Base-by-base conservation (phyloP, 2,888 invertebrate genomes). In the Nowickia ferox region DNA sequence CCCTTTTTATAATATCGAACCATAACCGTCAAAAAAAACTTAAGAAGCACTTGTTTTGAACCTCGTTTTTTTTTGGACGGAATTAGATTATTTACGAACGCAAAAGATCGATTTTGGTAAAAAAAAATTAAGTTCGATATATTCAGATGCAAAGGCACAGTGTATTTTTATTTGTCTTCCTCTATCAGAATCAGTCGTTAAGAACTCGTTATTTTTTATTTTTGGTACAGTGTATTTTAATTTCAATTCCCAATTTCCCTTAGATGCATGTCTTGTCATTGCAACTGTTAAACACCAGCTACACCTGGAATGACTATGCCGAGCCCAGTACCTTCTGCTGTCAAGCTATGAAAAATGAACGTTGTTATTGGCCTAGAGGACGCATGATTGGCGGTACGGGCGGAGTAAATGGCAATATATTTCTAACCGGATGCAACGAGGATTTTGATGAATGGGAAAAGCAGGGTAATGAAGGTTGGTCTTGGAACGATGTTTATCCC, bases 371-470 rank as follows among this genome's bases (percentile, higher is more conserved):
- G 95, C 94, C 95, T 42, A 94, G 95, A 79, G 96, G 96, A 0
- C 95, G 95, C 89, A 93, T 94, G 79, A 92, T 95, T 89, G 95
- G 95, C 44, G 95, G 95, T 10, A 94, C 94, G 0, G 94, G 95
- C 66, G 93, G 94, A 2, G 92, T 95, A 22, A 95, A 95, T 89
- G 95, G 94, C 59, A 95, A 95, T 94, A 92, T 95, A 72, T 95
- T 95, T 88, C 92, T 95, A 5, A 93, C 94, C 55, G 95, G 95
- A 0, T 94, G 94, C 88, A 92, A 90, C 1, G 89, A 90, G 9
- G 95, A 95, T 88, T 95, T 93, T 86, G 92, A 94, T 63, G 90
- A 92, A 69, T 95, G 95, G 95, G 93, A 93, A 65, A 89, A 90
- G 1, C 88, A 92, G 44, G 94, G 94, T 15, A 95, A 95, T 87